Evolutionary conservation across 2,113 vertebrate genomes (phyloP).

Genomic region (Neofelis nebulosa): DNA sequence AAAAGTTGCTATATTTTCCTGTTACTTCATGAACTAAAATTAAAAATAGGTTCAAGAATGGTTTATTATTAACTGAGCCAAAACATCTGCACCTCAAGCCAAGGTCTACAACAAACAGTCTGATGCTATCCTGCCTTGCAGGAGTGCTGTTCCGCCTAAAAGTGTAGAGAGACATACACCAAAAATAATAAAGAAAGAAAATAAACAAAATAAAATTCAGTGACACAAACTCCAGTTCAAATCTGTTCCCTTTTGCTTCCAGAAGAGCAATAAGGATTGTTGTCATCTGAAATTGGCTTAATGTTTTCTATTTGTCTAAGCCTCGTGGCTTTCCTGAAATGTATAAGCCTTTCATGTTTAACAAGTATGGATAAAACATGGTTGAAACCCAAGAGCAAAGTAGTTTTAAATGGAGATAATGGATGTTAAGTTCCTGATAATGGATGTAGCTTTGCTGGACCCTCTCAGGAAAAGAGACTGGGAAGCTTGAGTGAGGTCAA

Average conservation of each 20-base stretch:
- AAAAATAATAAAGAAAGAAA: constrained; percentile 8
- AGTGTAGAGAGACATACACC: background rate
- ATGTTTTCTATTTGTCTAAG: background rate
- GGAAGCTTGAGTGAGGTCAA: background rate
- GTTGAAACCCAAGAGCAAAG: constrained; percentile 32
- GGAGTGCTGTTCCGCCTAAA: background rate
- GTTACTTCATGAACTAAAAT: constrained; percentile 55
- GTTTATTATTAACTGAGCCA: constrained; percentile 36
- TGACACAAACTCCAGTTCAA: background rate
- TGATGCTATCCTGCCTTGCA: background rate
- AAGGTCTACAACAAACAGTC: background rate
- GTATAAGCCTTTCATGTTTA: background rate
- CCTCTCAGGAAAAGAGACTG: background rate
- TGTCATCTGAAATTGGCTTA: constrained; percentile 11
- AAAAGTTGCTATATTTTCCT: constrained; percentile 9
- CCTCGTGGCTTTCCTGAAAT: background rate
- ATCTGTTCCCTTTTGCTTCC: background rate
- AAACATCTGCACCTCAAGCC: background rate
- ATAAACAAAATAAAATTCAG: constrained; percentile 21
- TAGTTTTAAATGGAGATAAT: constrained; percentile 58
- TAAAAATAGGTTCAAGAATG: constrained; percentile 56
- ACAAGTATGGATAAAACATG: background rate
- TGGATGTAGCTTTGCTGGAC: background rate
- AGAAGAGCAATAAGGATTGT: background rate
- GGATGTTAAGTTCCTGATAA: background rate